Percentiles rank a stretch among this genome's conserved stretches.
Conservation (phyloP, 2,797 vertebrate species). For the Poecilia gillii region DNA sequence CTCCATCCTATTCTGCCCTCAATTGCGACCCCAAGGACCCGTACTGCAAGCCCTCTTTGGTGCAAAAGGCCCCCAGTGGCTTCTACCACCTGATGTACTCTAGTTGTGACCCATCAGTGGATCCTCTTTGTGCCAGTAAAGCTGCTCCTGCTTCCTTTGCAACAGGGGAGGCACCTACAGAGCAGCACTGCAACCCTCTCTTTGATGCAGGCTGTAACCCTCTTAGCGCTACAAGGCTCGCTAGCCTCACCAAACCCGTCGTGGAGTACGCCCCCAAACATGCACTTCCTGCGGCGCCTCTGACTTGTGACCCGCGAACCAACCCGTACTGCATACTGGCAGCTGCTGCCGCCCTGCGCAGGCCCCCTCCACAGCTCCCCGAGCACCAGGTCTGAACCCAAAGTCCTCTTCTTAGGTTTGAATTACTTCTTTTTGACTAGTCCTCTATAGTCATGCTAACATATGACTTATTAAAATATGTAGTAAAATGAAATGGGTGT, state of each 20-base stretch:
- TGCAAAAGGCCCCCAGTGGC: conserved; percentile 73
- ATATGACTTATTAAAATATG: conserved; percentile 52
- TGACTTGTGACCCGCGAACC: conserved; percentile 76
- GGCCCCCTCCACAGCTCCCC: conserved; percentile 63
- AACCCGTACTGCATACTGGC: conserved; percentile 79
- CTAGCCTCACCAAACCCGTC: conserved; percentile 75
- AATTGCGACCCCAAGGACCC: conserved; percentile 81
- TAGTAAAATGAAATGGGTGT: conserved; percentile 55
- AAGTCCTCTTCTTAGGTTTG: conserved; percentile 56
- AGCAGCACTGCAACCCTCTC: conserved; percentile 81
- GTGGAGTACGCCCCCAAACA: conserved; percentile 68
- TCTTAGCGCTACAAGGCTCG: conserved; percentile 77
- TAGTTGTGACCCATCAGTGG: conserved; percentile 77
- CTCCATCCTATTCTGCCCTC: conserved; percentile 77
- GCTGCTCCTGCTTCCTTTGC: conserved; percentile 61
- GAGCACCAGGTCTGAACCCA: conserved; percentile 79
- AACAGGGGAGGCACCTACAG: conserved; percentile 55
- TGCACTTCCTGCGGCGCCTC: conserved; percentile 46
- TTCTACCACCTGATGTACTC: conserved; percentile 76
- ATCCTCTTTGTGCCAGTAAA: conserved; percentile 74
- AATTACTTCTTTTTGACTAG: conserved; percentile 50
- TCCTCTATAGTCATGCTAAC: conserved; percentile 45
- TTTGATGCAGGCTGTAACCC: conserved; percentile 82
- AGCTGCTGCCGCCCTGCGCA: conserved; percentile 71
- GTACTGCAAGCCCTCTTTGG: conserved; percentile 73